Evolutionary conservation across 2,888 invertebrate genomes (phyloP).

Genomic region (Anorthoa munda): DNA sequence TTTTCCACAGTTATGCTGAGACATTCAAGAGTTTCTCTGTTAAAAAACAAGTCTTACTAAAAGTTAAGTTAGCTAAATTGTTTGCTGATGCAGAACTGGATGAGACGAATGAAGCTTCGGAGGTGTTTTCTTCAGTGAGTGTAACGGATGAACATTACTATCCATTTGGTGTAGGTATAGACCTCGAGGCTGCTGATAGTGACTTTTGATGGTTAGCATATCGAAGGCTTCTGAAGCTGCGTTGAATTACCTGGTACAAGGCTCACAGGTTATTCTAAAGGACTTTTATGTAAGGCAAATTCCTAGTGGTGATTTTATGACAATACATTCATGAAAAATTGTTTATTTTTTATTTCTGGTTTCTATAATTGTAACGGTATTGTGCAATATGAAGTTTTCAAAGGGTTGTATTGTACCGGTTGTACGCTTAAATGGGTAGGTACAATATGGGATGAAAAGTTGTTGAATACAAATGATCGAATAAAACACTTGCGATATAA

Average conservation of each 20-base stretch:
- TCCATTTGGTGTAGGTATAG: not conserved
- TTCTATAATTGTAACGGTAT: not conserved
- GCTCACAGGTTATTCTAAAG: not conserved
- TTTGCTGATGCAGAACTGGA: constrained; percentile 53
- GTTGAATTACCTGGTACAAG: not conserved
- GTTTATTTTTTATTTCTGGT: not conserved
- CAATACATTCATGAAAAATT: not conserved
- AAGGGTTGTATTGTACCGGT: too few species aligned
- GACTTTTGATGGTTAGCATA: constrained; percentile 12
- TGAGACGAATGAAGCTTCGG: constrained; percentile 20
- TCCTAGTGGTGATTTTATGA: not conserved
- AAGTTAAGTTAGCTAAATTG: constrained; percentile 41
- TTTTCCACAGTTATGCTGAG: constrained; percentile 52
- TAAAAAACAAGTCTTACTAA: constrained; percentile 36
- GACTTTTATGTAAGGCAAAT: not conserved
- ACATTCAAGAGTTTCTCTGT: constrained; percentile 45
- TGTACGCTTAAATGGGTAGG: not conserved
- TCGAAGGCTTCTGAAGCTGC: not conserved
- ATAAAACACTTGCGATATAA: constrained; percentile 38
- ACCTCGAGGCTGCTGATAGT: constrained; percentile 4
- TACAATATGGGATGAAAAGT: not conserved
- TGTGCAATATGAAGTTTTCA: not conserved
- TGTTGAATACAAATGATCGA: constrained; percentile 33
- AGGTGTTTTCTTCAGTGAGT: not conserved
- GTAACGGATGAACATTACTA: not conserved